Evolutionary conservation across 2,797 vertebrate genomes (phyloP), one percentile per base, ranked within the genome.

Genomic region (Phoxinus dragarum): DNA sequence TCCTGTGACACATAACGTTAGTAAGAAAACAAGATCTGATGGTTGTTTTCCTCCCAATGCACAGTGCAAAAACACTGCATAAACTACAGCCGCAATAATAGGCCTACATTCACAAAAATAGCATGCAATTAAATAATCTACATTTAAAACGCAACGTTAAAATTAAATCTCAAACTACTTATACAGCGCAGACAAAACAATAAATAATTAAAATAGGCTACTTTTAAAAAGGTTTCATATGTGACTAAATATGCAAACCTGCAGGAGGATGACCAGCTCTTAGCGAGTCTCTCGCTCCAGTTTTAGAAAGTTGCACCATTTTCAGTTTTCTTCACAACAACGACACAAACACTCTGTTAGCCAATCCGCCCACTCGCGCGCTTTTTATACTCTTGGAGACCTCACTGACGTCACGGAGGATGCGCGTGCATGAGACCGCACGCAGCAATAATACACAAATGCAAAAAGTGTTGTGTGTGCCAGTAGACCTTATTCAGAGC

Each of bases 251-350:
- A 0, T 1, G 1, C 52, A 88, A 92, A 96, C 96, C 96, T 94
- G 96, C 96, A 0, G 95, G 95, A 40, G 91, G 94, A 64, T 95
- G 96, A 0, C 95, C 96, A 59, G 93, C 96, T 59, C 94, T 96
- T 80, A 96, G 91, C 31, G 87, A 6, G 27, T 91, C 90, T 52
- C 87, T 93, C 52, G 66, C 72, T 44, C 91, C 93, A 19, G 85
- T 21, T 91, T 94, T 95, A 19, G 91, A 83, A 64, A 94, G 89
- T 56, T 94, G 94, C 88, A 94, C 94, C 94, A 95, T 95, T 75
- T 86, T 91, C 1, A 88, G 31, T 10, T 38, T 38, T 84, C 3
- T 52, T 0, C 47, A 49, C 40, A 76, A 87, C 69, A 67, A 47
- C 38, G 38, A 72, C 61, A 67, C 36, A 77, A 77, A 83, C 52